Evolutionary conservation across 2,113 vertebrate species (phyloP).

Genomic region (Oncorhynchus keta): DNA sequence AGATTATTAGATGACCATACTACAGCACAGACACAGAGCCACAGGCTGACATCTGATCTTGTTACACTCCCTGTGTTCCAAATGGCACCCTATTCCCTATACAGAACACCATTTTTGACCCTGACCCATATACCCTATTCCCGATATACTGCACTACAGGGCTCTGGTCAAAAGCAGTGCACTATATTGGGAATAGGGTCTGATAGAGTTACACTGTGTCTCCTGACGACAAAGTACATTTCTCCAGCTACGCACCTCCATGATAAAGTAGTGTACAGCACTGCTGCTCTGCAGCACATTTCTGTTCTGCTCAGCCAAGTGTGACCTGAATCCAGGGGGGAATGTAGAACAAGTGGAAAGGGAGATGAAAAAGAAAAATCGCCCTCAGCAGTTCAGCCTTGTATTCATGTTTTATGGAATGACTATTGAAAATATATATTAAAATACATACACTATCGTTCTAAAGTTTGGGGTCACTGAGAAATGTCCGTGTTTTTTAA

Average conservation of each 20-base stretch:
- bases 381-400: not conserved
- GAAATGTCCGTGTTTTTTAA: no score
- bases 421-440: not conserved
- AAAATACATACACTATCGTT: no score
- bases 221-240: not conserved
- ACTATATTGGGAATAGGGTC: not conserved
- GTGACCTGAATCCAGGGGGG: conserved; percentile 51
- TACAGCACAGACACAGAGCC: conserved; percentile 21
- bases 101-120: no score
- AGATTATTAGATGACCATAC: not conserved
- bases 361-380: not conserved
- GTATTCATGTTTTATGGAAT: not conserved
- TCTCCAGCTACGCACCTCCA: no score
- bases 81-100: no score
- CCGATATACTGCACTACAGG: no score
- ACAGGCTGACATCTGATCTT: conserved; percentile 41
- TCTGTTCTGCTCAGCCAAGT: conserved; percentile 41
- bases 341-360: conserved; percentile 35
- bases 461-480: no score
- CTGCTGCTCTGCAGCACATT: conserved; percentile 44
- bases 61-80: conserved; percentile 15
- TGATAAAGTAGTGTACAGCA: no score
- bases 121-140: no score
- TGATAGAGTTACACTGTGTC: not conserved
- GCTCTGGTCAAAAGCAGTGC: no score